Evolutionary conservation across 2,113 vertebrate genomes (phyloP).

Genomic region (Nesoenas mayeri): DNA sequence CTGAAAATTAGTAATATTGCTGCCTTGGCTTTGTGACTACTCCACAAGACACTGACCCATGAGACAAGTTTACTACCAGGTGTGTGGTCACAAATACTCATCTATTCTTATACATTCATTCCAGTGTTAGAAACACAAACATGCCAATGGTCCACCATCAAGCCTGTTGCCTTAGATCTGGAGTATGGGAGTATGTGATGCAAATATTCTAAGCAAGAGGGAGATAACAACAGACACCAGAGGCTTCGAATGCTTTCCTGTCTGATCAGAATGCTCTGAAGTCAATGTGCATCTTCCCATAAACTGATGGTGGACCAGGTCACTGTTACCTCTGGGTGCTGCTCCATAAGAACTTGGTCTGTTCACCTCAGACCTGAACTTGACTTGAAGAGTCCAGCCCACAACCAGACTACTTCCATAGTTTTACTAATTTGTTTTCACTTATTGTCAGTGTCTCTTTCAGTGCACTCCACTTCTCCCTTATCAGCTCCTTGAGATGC

Average conservation of each 20-base stretch:
- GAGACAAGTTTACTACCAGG: background rate
- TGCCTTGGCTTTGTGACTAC: background rate
- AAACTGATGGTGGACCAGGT: background rate
- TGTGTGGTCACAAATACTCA: background rate
- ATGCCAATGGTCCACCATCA: background rate
- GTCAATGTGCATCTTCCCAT: background rate
- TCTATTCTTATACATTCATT: background rate
- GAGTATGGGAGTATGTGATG: background rate
- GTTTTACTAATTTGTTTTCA: background rate
- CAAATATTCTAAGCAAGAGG: background rate
- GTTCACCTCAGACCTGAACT: background rate
- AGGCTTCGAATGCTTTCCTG: background rate
- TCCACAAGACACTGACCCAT: background rate
- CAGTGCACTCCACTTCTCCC: background rate
- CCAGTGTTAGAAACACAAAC: background rate
- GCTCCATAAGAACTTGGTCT: background rate
- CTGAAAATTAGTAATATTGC: background rate
- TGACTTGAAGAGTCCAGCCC: background rate
- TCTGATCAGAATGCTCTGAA: background rate
- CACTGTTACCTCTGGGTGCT: background rate
- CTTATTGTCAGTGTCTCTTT: background rate
- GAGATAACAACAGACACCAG: background rate
- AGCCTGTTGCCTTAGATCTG: background rate
- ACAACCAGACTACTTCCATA: background rate
- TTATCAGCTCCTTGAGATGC: background rate